Percentiles rank a stretch among this genome's conserved stretches.
Conservation (phyloP, 2,113 vertebrate species). For the Indicator indicator region DNA sequence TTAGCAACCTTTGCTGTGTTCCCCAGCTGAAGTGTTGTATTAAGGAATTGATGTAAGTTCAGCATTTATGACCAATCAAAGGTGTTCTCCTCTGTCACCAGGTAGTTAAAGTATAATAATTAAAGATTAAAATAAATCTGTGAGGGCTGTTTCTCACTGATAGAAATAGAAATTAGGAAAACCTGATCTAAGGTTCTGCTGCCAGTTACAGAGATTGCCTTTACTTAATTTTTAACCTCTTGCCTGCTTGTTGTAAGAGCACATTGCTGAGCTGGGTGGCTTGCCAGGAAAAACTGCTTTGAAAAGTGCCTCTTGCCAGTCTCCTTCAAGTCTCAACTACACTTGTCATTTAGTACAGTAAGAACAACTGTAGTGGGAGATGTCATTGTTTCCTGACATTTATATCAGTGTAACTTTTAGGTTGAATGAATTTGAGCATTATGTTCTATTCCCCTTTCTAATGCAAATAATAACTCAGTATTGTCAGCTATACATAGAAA, state of each 20-base stretch:
- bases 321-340: background rate
- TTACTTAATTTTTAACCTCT: background rate
- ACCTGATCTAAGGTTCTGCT: background rate
- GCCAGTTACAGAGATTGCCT: background rate
- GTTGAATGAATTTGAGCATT: background rate
- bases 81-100: background rate
- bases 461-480: background rate
- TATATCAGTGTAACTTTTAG: background rate
- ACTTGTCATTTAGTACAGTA: background rate
- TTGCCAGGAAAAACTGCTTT: background rate
- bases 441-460: background rate
- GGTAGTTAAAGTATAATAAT: constrained; percentile 15
- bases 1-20: constrained; percentile 7
- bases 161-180: constrained; percentile 6
- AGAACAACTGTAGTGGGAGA: background rate
- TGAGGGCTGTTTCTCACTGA: background rate
- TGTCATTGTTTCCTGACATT: background rate
- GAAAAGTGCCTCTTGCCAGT: background rate
- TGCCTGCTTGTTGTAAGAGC: background rate
- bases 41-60: background rate
- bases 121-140: constrained; percentile 17
- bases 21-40: constrained; percentile 3
- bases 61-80: constrained; percentile 12
- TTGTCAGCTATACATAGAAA: background rate
- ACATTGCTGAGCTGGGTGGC: background rate